A percentile compares a stretch with the other conserved stretches of the same genome.
Conservation (phyloP, 2,797 vertebrate genomes). For the Galagoides demidoff region DNA sequence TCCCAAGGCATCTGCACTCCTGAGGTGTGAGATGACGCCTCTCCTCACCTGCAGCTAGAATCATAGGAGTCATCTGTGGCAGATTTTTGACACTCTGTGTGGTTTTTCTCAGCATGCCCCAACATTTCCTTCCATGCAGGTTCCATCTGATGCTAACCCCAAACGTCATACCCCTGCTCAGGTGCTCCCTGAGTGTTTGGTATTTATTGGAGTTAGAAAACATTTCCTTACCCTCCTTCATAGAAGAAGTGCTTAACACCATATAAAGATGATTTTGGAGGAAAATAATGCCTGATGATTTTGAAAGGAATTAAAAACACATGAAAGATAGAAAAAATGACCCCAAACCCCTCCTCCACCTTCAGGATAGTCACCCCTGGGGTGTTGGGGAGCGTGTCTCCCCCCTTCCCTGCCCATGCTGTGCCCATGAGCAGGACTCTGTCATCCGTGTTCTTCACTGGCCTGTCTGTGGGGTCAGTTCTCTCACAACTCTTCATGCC, state of each 20-base stretch:
- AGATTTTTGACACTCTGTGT: neutral
- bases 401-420: neutral
- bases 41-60: neutral
- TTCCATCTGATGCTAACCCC: neutral
- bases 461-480: no score
- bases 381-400: neutral
- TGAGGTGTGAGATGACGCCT: neutral
- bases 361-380: neutral
- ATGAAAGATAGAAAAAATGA: neutral
- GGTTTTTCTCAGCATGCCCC: neutral
- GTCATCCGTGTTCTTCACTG: rapidly evolving
- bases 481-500: no score
- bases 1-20: neutral
- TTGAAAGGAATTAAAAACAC: neutral
- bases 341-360: neutral
- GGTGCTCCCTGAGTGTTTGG: neutral
- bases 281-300: neutral
- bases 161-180: neutral
- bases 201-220: neutral
- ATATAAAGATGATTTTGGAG: neutral
- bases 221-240: neutral
- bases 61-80: no score
- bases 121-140: neutral
- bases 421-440: neutral
- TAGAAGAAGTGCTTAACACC: neutral